Conservation (phyloP, 2,888 invertebrate genomes). For the Stenotaenia linearis region DNA sequence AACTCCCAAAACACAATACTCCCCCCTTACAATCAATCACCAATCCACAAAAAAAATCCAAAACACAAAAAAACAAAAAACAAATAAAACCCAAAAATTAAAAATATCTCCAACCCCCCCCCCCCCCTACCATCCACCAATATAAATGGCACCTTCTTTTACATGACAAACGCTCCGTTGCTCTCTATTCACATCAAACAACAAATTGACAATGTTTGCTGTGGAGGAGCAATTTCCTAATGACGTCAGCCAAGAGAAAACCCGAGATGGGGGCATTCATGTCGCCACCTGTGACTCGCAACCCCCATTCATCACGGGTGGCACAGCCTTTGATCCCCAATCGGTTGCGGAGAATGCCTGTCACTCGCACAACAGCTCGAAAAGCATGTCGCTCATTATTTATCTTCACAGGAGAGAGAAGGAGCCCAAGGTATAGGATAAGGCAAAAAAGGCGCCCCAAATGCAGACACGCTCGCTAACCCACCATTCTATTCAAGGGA, state of each 20-base stretch:
- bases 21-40: no score
- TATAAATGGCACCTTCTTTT: neutral
- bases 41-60: no score
- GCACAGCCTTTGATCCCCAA: constrained; percentile 32
- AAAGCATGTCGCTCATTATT: constrained; percentile 31
- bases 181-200: neutral
- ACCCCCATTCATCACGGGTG: constrained; percentile 28
- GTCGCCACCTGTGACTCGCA: constrained; percentile 29
- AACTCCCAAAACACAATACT: no score
- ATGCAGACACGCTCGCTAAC: constrained; percentile 26
- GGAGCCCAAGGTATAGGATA: neutral
- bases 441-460: constrained; percentile 21
- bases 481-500: neutral
- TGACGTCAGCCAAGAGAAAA: constrained; percentile 15
- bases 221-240: constrained; percentile 28
- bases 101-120: no score
- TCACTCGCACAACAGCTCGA: constrained; percentile 29
- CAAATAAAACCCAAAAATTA: no score
- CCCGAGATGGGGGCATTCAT: constrained; percentile 14
- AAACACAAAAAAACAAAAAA: no score
- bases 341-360: constrained; percentile 32
- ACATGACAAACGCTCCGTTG: neutral
- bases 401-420: constrained; percentile 14
- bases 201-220: constrained; percentile 20
- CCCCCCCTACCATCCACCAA: no score